Evolutionary conservation across 2,888 invertebrate species (phyloP).

Genomic region (Campoplex nolae): DNA sequence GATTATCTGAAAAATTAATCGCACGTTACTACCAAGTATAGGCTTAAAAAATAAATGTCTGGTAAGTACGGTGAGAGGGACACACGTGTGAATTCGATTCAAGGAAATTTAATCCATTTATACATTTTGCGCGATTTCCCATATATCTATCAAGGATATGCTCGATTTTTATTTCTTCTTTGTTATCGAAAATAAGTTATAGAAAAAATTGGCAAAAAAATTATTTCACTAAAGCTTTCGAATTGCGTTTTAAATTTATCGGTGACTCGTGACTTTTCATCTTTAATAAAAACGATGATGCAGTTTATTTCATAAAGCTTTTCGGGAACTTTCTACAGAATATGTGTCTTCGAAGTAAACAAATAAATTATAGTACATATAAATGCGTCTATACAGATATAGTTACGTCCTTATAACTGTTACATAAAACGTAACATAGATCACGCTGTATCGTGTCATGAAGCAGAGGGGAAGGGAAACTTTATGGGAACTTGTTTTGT

Average conservation of each 20-base stretch:
- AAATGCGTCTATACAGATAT: background rate
- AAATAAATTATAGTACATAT: conserved; percentile 8
- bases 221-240: background rate
- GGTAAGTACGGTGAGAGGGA: conserved; percentile 5
- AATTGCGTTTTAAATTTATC: background rate
- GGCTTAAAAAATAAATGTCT: conserved; percentile 24
- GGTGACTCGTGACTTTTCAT: background rate
- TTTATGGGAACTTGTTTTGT: conserved; percentile 27
- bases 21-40: conserved; percentile 46
- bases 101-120: conserved; percentile 13
- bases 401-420: conserved; percentile 17
- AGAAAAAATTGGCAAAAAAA: too few relatives aligned
- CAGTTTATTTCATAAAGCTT: background rate
- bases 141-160: background rate
- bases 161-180: too few relatives aligned
- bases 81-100: conserved; percentile 33
- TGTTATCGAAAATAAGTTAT: too few relatives aligned
- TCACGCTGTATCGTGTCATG: conserved; percentile 28
- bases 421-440: conserved; percentile 58
- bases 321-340: conserved; percentile 51
- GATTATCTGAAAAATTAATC: conserved; percentile 11
- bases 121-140: background rate
- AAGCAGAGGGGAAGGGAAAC: background rate
- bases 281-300: conserved; percentile 5
- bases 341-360: background rate